Evolutionary conservation across 2,888 invertebrate species (phyloP), one percentile per base, ranked within the genome.

Genomic region (Microplitis deprimator): DNA sequence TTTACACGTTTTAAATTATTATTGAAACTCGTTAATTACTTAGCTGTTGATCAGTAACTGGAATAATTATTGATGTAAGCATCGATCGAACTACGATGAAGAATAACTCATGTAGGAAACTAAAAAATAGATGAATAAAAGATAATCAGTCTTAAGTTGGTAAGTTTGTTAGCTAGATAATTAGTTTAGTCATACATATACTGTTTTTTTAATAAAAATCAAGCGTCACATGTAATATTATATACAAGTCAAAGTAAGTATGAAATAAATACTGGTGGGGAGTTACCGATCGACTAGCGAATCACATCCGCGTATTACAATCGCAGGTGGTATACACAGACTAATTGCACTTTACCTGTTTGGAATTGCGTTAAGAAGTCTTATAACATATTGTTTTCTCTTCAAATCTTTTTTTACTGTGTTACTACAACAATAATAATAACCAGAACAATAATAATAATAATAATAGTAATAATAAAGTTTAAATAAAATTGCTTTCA

Each of bases 321-420:
- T 73, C 80, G 81, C 83, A 83, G 84, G 83, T 87, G 81, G 85
- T 86, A 82, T 80, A 73, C 65, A 29, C 65, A 29, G 75, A 78
- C 82, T 88, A 88, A 88, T 88, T 88, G 86, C 83, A 83, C 83
- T 84, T 82, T 82, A 87, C 87, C 87, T 88, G 87, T 73, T 80
- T 68, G 77, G 77, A 82, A 79, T 72, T 50, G 68, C 62, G 50
- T 50, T 50, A 50, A 50, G 10, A 50, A 50, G 50, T 13, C 50
- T 50, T 50, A 50, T 50, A 50, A 50, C 50, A 50, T 50, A 50
- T 50, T 50, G 10, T 13, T 50, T 50, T 50, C 13, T 50, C 13
- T 71, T 79, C 67, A 40, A 78, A 76, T 72, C 73, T 29, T 74
- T 71, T 71, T 59, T 65, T 68, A 73, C 68, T 67, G 67, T 38